Base-by-base conservation (phyloP, 2,888 invertebrate genomes). In the Agrenia bidenticulata region DNA sequence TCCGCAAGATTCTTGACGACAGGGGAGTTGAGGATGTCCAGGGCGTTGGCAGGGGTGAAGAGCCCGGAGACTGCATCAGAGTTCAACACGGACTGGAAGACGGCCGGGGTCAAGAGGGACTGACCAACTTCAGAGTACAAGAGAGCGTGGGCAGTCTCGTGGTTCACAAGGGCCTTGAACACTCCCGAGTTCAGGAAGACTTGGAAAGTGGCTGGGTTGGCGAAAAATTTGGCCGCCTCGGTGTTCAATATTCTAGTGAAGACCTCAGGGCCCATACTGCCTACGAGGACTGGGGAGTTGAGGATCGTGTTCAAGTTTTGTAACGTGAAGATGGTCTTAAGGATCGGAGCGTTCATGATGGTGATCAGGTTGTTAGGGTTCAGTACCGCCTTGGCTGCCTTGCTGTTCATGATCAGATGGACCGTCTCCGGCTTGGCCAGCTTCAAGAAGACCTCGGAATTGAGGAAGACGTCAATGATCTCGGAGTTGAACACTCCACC, bases 261-360 rank as follows among this genome's bases (percentile, higher is more conserved):
- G 32, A 11, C 32, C 11, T 11, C 32, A 11, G 4, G 4, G 5
- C 11, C 5, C 5, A 32, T 7, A 11, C 32, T 11, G 5, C 11
- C 5, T 4, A 32, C 32, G 32, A 32, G 5, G 32, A 53, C 39
- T 41, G 53, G 39, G 4, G 53, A 41, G 19, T 37, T 39, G 21
- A 61, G 19, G 53, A 61, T 61, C n/a, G 41, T 53, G 32, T 17
- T 21, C n/a, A 61, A 39, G 13, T 23, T 61, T 37, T 61, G 39
- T 2, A 53, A 41, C 1, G 61, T 61, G 9, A 61, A 4, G 26
- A 61, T 41, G 7, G 32, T 5, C 19, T 23, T 24, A 1, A 61
- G n/a, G n/a, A 41, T n/a, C 17, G 50, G 51, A 23, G 21, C 26
- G 17, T 61, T 61, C 9, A 61, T 21, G 15, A 61, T 9, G 7